Evolutionary conservation across 2,888 invertebrate genomes (phyloP), one percentile per base, ranked within the genome.

Genomic region (Amphimallon solstitiale): DNA sequence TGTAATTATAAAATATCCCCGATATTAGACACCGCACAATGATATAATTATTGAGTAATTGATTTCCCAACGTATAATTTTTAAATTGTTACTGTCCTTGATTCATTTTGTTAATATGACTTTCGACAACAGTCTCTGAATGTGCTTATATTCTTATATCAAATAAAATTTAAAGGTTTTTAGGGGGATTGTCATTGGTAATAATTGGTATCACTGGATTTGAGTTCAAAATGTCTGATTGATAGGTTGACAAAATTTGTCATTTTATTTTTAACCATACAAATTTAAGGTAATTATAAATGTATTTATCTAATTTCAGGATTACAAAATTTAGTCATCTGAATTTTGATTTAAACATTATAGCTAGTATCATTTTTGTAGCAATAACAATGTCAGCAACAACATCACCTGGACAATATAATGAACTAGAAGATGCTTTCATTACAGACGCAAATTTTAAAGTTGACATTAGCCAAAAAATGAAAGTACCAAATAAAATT

Each of bases 401-500:
- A 70, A 84, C 87, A 68, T 89, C 88, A 75, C 88, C 89, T 9
- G 84, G 85, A 15, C 86, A 86, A 71, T 89, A 88, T 75, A 86
- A 86, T 72, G 88, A 89, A 72, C 79, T 81, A 34, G 88, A 89
- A 72, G 93, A 93, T 76, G 88, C 90, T 29, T 83, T 83, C 75
- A 78, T 82, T 35, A 79, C 78, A 29, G 86, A 86, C 72, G 85
- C 85, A 3, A 88, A 89, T 76, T 93, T 87, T 77, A 90, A 91
- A 67, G 89, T 90, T 54, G 91, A 92, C 77, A 92, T 94, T 69
- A 92, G 89, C 75, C 88, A 90, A 75, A 89, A 89, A 81, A 94
- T 94, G 94, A 89, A 90, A 73, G 92, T 93, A 10, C 93, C 93
- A 0, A 90, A 91, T 76, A 87, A 89, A 74, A 91, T 92, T 68